Conservation (phyloP, 2,888 invertebrate species). For the Proisotoma minuta region DNA sequence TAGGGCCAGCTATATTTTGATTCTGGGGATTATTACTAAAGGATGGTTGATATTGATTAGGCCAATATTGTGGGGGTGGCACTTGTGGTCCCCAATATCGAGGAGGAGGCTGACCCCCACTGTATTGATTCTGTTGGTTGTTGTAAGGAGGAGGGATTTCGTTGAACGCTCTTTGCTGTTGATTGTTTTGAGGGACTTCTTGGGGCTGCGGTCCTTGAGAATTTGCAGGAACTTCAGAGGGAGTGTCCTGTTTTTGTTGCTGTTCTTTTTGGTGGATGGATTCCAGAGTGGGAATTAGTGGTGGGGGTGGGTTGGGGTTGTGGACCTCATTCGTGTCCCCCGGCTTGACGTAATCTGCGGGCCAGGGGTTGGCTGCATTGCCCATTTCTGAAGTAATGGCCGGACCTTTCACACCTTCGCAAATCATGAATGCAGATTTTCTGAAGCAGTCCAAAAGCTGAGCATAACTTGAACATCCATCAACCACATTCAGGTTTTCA, state of each 20-base stretch:
- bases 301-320: neutral
- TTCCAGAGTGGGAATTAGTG: neutral
- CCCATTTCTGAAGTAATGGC: neutral
- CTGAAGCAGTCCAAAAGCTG: neutral
- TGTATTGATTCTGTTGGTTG: neutral
- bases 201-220: no score
- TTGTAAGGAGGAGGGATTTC: neutral
- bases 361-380: neutral
- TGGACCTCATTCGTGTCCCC: neutral
- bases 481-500: neutral
- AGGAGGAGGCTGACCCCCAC: neutral
- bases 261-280: no score
- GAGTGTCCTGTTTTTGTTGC: no score
- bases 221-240: no score
- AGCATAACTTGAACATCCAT: conserved; percentile 3
- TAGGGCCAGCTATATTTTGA: no score
- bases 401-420: neutral
- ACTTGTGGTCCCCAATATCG: no score
- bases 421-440: neutral
- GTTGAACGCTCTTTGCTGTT: neutral
- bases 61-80: no score
- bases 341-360: neutral
- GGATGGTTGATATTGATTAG: no score
- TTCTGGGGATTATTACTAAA: no score
- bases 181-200: no score